A percentile compares a stretch with the other conserved stretches of the same genome.
Evolutionary conservation across 2,888 invertebrate genomes (phyloP).

Genomic region (Pammene aurita): DNA sequence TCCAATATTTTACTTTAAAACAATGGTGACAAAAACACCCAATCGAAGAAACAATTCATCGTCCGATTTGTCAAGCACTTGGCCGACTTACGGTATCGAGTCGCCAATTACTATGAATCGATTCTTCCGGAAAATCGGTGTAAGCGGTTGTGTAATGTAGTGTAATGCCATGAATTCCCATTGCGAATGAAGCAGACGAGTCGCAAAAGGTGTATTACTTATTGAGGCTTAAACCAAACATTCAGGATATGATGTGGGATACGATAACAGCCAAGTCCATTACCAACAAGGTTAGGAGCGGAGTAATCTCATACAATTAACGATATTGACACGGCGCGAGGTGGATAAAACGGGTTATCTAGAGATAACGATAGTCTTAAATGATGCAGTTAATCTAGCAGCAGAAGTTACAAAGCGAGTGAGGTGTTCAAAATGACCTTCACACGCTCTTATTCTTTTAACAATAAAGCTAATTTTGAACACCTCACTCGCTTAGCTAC

Average conservation of each 20-base stretch:
- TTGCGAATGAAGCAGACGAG: neutral
- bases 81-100: slow-evolving; percentile 65
- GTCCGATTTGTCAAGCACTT: slow-evolving; percentile 69
- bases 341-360: slow-evolving; percentile 21
- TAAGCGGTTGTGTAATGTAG: slow-evolving; percentile 60
- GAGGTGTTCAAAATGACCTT: too few relatives aligned
- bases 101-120: slow-evolving; percentile 65
- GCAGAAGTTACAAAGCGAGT: too few relatives aligned
- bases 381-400: slow-evolving; percentile 8
- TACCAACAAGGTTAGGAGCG: slow-evolving; percentile 21
- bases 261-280: slow-evolving; percentile 12
- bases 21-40: slow-evolving; percentile 7
- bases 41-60: slow-evolving; percentile 51
- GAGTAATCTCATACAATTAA: slow-evolving; percentile 25
- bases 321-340: slow-evolving; percentile 18
- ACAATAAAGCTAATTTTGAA: too few relatives aligned
- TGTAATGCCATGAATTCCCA: slow-evolving; percentile 43
- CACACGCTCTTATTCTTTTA: too few relatives aligned
- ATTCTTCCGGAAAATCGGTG: slow-evolving; percentile 73
- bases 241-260: slow-evolving; percentile 5
- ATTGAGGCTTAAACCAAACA: neutral
- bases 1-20: neutral
- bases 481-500: too few relatives aligned
- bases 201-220: neutral
- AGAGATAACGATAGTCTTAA: slow-evolving; percentile 12